Evolutionary conservation across 2,113 vertebrate genomes (phyloP).

Genomic region (Candoia aspera): DNA sequence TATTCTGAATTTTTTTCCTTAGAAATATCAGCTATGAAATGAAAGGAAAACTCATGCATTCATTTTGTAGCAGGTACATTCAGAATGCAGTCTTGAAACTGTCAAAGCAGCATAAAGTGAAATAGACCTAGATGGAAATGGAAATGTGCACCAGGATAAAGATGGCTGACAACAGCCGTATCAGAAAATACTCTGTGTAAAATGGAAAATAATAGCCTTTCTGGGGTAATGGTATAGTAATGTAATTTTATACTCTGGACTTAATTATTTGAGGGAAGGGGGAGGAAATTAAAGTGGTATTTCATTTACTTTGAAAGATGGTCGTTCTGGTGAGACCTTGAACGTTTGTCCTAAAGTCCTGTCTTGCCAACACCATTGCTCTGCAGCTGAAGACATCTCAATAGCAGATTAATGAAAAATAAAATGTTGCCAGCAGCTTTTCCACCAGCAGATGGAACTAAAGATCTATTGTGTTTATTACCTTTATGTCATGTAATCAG

Average conservation of each 20-base stretch:
- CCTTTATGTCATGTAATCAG: not conserved
- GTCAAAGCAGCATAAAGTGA: not conserved
- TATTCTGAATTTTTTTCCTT: not conserved
- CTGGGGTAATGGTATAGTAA: not conserved
- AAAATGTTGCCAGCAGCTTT: not conserved
- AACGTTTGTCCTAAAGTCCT: not conserved
- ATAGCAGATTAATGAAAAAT: not conserved
- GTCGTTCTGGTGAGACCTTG: not conserved
- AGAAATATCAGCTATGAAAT: not conserved
- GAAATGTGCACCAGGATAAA: not conserved
- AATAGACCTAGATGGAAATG: not conserved
- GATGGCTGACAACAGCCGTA: not conserved
- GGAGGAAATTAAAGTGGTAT: not conserved
- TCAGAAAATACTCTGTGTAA: not conserved
- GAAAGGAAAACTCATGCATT: not conserved
- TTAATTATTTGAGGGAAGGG: not conserved
- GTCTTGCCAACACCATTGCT: not conserved
- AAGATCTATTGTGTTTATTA: not conserved
- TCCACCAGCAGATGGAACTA: conserved; percentile 23
- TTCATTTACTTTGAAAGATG: not conserved
- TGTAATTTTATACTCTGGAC: not conserved
- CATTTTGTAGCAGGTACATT: not conserved
- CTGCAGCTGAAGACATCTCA: not conserved
- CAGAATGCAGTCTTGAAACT: not conserved
- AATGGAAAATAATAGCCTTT: not conserved